Evolutionary conservation across 1,140 invertebrate genomes (phyloP).

Genomic region (Matsumurasca onukii): DNA sequence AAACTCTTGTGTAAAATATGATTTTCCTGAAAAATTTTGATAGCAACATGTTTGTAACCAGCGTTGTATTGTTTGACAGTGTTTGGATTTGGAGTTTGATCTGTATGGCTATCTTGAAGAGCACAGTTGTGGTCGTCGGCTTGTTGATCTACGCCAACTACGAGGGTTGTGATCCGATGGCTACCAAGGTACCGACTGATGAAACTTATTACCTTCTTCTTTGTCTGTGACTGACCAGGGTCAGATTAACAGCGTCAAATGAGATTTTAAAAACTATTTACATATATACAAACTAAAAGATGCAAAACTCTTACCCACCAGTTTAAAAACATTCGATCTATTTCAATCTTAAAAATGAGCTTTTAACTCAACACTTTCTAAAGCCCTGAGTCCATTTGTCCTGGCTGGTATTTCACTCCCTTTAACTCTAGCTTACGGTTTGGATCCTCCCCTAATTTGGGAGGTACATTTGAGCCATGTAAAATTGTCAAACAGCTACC

Average conservation of each 20-base stretch:
- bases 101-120: conserved; percentile 48
- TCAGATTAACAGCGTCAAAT: not conserved
- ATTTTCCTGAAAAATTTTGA: no score
- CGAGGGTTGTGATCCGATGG: conserved; percentile 68
- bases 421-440: no score
- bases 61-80: no score
- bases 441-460: no score
- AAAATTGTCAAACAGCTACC: no score
- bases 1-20: no score
- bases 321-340: not conserved
- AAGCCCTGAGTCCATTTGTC: no score
- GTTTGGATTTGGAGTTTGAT: conserved; percentile 45
- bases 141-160: conserved; percentile 76
- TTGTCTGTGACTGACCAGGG: not conserved
- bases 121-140: conserved; percentile 65
- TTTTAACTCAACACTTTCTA: no score
- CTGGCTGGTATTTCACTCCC: no score
- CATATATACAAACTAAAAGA: not conserved
- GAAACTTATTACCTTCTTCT: no score
- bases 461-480: no score
- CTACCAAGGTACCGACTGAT: conserved; percentile 1
- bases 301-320: not conserved
- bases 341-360: not conserved
- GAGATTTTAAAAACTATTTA: not conserved
- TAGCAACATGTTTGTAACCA: no score